Conservation (phyloP, 1,140 invertebrate genomes). For the Heterodera schachtii region DNA sequence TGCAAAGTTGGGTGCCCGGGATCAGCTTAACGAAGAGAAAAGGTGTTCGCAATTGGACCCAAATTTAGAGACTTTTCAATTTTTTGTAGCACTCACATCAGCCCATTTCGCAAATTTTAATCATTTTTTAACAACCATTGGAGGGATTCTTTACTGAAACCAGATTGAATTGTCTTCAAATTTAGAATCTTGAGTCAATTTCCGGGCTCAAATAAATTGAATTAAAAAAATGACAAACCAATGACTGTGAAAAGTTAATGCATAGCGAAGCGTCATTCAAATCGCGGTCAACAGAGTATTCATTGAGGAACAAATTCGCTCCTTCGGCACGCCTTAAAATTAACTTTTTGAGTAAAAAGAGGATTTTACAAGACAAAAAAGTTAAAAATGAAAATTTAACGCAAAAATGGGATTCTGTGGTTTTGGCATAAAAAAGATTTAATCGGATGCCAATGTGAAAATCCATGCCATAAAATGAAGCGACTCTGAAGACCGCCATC, state of each 20-base stretch:
- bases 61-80: too few species aligned
- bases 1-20: conserved; percentile 17
- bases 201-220: too few species aligned
- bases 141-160: too few species aligned
- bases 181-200: too few species aligned
- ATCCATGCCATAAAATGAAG: conserved; percentile 33
- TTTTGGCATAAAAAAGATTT: not conserved
- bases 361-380: too few species aligned
- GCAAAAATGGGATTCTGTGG: too few species aligned
- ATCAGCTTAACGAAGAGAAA: not conserved
- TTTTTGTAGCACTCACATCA: too few species aligned
- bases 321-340: conserved; percentile 32
- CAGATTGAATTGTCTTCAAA: too few species aligned
- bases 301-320: conserved; percentile 28
- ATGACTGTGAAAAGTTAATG: conserved; percentile 29
- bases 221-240: not conserved
- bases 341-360: conserved; percentile 1
- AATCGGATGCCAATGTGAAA: not conserved
- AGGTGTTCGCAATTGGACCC: not conserved
- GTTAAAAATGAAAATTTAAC: too few species aligned
- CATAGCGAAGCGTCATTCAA: conserved; percentile 28
- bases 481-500: conserved; percentile 26
- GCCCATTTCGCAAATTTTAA: too few species aligned
- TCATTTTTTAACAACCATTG: too few species aligned
- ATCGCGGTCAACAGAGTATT: conserved; percentile 28